Base-by-base conservation (phyloP, 92 coral and sea anemone genomes). In the Epizoanthus stellaris region DNA sequence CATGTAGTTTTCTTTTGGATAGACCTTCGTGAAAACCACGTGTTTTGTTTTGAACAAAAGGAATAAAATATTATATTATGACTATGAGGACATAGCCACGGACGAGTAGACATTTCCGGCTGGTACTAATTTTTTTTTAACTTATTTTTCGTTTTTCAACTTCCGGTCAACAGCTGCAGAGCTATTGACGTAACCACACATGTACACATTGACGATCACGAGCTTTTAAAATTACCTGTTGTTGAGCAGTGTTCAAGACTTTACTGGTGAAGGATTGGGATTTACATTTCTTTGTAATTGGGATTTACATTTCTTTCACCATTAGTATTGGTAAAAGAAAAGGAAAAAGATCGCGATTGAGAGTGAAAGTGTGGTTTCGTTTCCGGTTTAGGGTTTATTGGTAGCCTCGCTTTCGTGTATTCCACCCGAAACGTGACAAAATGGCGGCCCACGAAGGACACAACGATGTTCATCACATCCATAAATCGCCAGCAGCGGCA, bases 401-500 rank as follows among this genome's bases (percentile, higher is more conserved):
- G 61, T 49, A 83, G 77, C 91, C 91, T 88, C 91, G 88, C 39
- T 70, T 76, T 76, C 85, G 70, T 77, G 91, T 76, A 70, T 69
- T 82, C 49, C 82, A 58, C 83, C 83, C 81, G 85, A 81, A 84
- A 61, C 88, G 79, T 77, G 83, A 74, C 92, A 91, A 88, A 82
- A 97, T 97, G 99, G 99, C 99, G 99, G 95, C 98, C 59, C 87
- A 94, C 73, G 99, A 94, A 89, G 88, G 88, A 47, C 95, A 89
- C 68, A 93, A 94, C 34, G 87, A 85, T 62, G 25, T 70, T 47
- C 93, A 86, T 54, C 93, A 91, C 84, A 87, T 91, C 47, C 98
- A 94, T 60, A 94, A 95, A 87, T 97, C 99, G 59, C 98, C 99
- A 80, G 99, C 99, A 87, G 99, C 99, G 57, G 99, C 99, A 21